Evolutionary conservation across 2,113 vertebrate species (phyloP), one percentile per base, ranked within the genome.

Genomic region (Plestiodon gilberti): DNA sequence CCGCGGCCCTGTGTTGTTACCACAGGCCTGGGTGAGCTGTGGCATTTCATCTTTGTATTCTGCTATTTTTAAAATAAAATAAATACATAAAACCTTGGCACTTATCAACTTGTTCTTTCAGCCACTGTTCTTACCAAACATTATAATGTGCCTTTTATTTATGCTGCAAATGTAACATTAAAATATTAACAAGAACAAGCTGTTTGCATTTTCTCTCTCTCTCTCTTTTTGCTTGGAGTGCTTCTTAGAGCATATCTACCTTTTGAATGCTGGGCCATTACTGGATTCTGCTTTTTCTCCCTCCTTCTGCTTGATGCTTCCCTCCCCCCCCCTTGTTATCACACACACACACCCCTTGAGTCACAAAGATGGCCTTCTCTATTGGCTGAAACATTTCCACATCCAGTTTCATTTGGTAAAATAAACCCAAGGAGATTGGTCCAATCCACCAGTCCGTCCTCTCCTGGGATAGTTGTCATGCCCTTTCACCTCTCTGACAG

Each of bases 131-230:
- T 3, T 91, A 90, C 95, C 94, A 90, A 93, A 94, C 96, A 92
- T 96, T 57, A 95, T 96, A 96, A 94, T 92, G 96, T 96, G 96
- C 96, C 96, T 96, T 93, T 94, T 96, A 96, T 96, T 96, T 96
- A 96, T 96, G 96, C 96, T 96, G 96, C 96, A 96, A 90, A 93
- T 96, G 88, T 94, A 89, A 96, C 96, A 96, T 96, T 96, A 96
- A 96, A 96, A 85, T 95, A 93, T 95, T 94, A 93, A 93, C 94
- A 82, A 96, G 91, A 87, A 94, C 90, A 74, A 76, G 62, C 17
- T 83, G 81, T 85, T 87, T 73, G 69, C 1, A 61, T 89, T 87
- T 82, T 86, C 1, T 69, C 30, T 52, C 5, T 48, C 20, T 52
- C 28, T 40, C 22, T 8, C 62, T 38, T 23, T 35, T 25, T 61